These are phyloP conservation scores for Campoletis sonorensis DNA, from an alignment of 1,140 invertebrate species.

Conservation along the genomic window DNA sequence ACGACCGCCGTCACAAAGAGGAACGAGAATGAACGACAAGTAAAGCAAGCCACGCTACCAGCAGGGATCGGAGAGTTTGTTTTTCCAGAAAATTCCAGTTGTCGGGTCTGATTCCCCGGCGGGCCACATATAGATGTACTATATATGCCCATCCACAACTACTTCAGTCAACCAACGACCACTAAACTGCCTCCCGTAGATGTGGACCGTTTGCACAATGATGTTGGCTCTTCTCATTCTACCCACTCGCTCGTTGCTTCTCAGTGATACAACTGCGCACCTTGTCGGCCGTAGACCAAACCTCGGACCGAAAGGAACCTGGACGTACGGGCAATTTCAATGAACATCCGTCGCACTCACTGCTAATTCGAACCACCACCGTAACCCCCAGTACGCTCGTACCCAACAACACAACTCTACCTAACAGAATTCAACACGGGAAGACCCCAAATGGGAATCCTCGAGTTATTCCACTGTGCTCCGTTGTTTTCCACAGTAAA, in stretches of 20 bases:
- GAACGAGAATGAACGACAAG: slow-evolving; percentile 17
- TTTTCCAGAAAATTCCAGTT: slow-evolving; percentile 56
- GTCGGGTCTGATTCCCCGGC: slow-evolving; percentile 58
- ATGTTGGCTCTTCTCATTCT: neutral
- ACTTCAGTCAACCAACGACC: slow-evolving; percentile 10
- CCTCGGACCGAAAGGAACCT: slow-evolving; percentile 45
- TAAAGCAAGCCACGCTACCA: slow-evolving; percentile 20
- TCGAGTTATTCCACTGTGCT: neutral
- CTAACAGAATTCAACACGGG: neutral
- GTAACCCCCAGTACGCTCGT: neutral
- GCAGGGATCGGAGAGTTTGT: slow-evolving; percentile 54
- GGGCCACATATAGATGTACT: slow-evolving; percentile 44
- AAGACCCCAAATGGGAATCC: neutral
- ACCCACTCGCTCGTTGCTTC: slow-evolving; percentile 17
- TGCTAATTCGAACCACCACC: slow-evolving; percentile 52
- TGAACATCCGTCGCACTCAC: slow-evolving; percentile 56
- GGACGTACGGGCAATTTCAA: slow-evolving; percentile 54
- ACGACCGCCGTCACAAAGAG: neutral
- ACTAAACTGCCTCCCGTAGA: slow-evolving; percentile 29
- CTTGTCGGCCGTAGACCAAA: neutral
- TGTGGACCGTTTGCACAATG: slow-evolving; percentile 25
- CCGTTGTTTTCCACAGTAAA: neutral
- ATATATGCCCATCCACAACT: slow-evolving; percentile 15
- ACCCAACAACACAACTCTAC: slow-evolving; percentile 33
- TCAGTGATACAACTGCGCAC: slow-evolving; percentile 7